Base-by-base conservation (phyloP, 2,113 vertebrate species). In the Myiagra hebetior region DNA sequence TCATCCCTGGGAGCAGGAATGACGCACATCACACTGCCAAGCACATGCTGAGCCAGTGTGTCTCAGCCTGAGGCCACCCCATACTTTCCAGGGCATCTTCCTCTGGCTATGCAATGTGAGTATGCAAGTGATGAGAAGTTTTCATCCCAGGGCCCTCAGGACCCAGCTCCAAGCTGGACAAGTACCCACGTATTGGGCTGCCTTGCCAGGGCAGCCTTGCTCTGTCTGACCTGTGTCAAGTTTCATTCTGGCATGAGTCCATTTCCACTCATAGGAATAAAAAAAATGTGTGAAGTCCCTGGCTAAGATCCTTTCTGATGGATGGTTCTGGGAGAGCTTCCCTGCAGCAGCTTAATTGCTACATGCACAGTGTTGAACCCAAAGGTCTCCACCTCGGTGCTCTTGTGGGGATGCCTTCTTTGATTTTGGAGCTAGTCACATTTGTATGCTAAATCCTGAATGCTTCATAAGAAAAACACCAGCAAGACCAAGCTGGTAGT, bases 1-100 rank as follows among this genome's bases (percentile, higher is more conserved):
- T 64, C 39, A n/a, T n/a, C 44, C 44, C n/a, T 52, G 44, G 44
- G 31, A 64, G 18, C 5, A 53, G 44, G 56, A 21, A 6, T 23
- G 76, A 57, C n/a, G 18, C 13, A 10, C 0, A 2, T 30, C 20
- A 27, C 30, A 5, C 35, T 1, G 2, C 30, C 0, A 0, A 16
- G 37, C 26, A 57, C 30, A 8, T 1, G 1, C n/a, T 27, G 30
- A 82, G 64, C 39, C 59, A 2, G 1, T 1, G 6, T 2, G 5
- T 39, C 59, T 74, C 60, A 74, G 78, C 55, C 42, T 9, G 30
- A 37, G 30, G 26, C 39, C 76, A 31, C 50, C 30, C 13, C 11
- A 42, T 47, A 27, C 50, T 70, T n/a, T 46, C 39, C 62, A 57
- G 62, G 7, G 2, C 7, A 3, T 24, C 18, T 5, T 30, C 59